Conservation (phyloP, 1,140 invertebrate species). For the Ips nitidus region DNA sequence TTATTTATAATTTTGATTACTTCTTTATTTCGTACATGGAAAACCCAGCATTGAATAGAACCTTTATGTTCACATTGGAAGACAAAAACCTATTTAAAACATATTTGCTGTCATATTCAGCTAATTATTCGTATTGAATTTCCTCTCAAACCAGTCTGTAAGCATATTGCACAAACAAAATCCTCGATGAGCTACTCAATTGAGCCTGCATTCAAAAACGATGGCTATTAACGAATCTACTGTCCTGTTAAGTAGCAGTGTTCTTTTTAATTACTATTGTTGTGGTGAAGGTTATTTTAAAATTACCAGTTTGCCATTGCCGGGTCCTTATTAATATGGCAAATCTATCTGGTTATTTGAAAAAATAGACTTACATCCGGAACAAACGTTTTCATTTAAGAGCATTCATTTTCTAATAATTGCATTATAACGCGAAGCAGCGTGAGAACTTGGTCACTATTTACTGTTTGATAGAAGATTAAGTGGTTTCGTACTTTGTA, state of each 20-base stretch:
- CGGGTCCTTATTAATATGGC: conserved; percentile 12
- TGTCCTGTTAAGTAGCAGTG: conserved; percentile 1
- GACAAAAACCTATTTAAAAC: too few species aligned
- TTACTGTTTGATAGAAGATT: background rate
- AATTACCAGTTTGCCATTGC: conserved; percentile 12
- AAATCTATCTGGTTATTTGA: conserved; percentile 7
- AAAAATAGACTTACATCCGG: conserved; percentile 22
- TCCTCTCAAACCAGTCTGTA: too few species aligned
- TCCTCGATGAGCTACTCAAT: background rate
- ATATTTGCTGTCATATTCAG: too few species aligned
- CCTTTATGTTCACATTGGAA: too few species aligned
- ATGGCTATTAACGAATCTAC: background rate
- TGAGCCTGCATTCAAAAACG: background rate
- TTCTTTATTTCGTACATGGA: too few species aligned
- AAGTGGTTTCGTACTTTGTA: background rate
- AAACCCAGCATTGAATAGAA: too few species aligned
- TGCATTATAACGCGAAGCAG: conserved; percentile 3
- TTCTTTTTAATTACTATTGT: conserved; percentile 20
- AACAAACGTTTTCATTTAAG: conserved; percentile 17
- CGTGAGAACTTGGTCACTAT: conserved; percentile 3
- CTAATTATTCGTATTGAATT: too few species aligned
- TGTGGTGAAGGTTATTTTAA: conserved; percentile 18
- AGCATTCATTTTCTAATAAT: conserved; percentile 17
- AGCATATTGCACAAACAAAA: too few species aligned
- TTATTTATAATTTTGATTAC: too few species aligned